These are phyloP conservation scores for Norana najaformis DNA, from an alignment of 2,888 invertebrate species.

Conservation along the genomic window DNA sequence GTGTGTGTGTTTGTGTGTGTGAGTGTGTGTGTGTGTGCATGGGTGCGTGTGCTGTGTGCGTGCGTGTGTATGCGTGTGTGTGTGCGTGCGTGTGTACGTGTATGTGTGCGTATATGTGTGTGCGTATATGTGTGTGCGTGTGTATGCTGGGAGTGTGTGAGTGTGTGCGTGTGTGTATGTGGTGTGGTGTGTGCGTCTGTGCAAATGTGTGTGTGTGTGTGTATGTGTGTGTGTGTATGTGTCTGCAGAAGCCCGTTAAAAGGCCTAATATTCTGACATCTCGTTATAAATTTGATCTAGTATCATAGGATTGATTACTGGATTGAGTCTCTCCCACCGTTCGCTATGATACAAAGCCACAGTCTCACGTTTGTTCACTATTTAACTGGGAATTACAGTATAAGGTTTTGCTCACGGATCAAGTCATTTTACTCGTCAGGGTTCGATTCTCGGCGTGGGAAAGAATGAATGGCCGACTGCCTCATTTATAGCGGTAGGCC, in stretches of 20 bases:
- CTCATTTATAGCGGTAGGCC: no score
- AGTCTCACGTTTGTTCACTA: not conserved
- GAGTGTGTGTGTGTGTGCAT: not conserved
- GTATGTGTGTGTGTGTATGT: not conserved
- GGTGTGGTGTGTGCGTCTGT: not conserved
- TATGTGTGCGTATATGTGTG: not conserved
- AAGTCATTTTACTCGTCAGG: not conserved
- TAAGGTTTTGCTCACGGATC: not conserved
- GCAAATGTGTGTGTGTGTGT: not conserved
- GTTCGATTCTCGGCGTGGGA: not conserved
- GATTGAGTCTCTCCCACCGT: not conserved
- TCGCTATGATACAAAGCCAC: no score
- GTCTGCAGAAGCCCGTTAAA: not conserved
- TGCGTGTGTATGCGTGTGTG: no score
- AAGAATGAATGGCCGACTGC: not conserved
- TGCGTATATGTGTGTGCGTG: not conserved
- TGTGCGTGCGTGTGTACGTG: not conserved
- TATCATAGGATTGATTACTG: not conserved
- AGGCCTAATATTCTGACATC: not conserved
- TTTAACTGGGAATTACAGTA: not conserved
- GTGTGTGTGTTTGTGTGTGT: not conserved
- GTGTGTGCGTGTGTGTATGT: not conserved
- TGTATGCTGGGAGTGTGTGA: not conserved
- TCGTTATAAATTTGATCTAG: not conserved
- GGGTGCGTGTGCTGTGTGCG: not conserved